Evolutionary conservation across 2,113 vertebrate genomes (phyloP).

Genomic region (Odocoileus hemionus): DNA sequence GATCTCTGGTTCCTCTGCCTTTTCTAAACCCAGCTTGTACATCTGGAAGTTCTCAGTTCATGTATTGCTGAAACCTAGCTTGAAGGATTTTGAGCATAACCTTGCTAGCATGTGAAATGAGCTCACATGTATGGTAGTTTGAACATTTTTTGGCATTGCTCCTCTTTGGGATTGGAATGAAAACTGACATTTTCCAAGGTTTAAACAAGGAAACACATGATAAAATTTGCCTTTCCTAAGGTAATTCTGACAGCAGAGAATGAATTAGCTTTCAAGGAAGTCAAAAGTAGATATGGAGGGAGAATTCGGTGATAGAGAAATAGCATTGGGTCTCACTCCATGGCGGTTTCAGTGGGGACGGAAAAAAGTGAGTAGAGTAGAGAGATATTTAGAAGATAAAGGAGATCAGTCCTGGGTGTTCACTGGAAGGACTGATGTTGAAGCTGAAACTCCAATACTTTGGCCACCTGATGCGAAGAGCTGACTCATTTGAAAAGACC

Average conservation of each 20-base stretch:
- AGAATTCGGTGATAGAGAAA: background rate
- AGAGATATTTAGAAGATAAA: background rate
- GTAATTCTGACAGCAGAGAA: background rate
- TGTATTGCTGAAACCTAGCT: background rate
- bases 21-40: background rate
- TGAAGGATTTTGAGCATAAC: background rate
- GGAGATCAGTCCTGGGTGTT: background rate
- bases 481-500: background rate
- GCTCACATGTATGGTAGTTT: background rate
- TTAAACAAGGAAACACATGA: background rate
- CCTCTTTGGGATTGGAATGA: background rate
- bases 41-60: background rate
- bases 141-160: background rate
- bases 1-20: background rate
- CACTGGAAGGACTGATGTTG: background rate
- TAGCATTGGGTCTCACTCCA: background rate
- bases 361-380: background rate
- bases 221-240: background rate
- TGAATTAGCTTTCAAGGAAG: constrained; percentile 14
- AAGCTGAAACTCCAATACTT: background rate
- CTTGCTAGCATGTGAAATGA: background rate
- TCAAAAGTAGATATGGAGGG: background rate
- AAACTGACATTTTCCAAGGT: background rate
- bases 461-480: background rate
- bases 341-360: background rate